Percentiles rank a stretch among this genome's conserved stretches.
These are phyloP conservation scores for Cliona cf. orientalis DNA, from an alignment of 37 sponge, comb jelly and placozoan genomes.

Conservation along the genomic window DNA sequence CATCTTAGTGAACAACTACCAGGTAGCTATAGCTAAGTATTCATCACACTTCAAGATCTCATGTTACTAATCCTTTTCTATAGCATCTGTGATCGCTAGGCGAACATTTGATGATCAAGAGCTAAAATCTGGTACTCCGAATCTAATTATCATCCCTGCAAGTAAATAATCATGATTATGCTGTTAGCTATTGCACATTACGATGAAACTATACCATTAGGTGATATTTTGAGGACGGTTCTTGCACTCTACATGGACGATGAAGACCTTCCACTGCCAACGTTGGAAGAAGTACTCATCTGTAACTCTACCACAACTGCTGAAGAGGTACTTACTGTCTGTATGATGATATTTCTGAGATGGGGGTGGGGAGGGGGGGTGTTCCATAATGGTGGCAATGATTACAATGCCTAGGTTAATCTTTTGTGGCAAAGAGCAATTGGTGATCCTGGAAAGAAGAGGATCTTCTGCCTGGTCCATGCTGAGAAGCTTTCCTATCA, in stretches of 20 bases:
- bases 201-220: no score
- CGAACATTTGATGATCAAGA: not conserved
- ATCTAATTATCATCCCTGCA: no score
- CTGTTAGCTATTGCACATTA: no score
- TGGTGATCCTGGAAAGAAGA: constrained; percentile 53
- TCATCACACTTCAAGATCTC: no score
- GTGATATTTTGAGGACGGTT: constrained; percentile 36
- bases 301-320: constrained; percentile 56
- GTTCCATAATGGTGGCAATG: not conserved
- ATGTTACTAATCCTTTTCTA: no score
- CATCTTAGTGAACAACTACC: not conserved
- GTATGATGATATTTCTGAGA: not conserved
- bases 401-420: constrained; percentile 2
- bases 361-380: not conserved
- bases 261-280: constrained; percentile 53
- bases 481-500: constrained; percentile 72
- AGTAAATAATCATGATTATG: no score
- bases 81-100: not conserved
- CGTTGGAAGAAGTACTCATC: constrained; percentile 54
- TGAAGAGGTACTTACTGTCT: constrained; percentile 55
- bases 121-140: not conserved
- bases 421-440: constrained; percentile 71
- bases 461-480: constrained; percentile 66
- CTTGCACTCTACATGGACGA: constrained; percentile 57
- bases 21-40: constrained; percentile 2